Evolutionary conservation across 2,113 vertebrate species (phyloP), one percentile per base, ranked within the genome.

Genomic region (Myanophis thanlyinensis): DNA sequence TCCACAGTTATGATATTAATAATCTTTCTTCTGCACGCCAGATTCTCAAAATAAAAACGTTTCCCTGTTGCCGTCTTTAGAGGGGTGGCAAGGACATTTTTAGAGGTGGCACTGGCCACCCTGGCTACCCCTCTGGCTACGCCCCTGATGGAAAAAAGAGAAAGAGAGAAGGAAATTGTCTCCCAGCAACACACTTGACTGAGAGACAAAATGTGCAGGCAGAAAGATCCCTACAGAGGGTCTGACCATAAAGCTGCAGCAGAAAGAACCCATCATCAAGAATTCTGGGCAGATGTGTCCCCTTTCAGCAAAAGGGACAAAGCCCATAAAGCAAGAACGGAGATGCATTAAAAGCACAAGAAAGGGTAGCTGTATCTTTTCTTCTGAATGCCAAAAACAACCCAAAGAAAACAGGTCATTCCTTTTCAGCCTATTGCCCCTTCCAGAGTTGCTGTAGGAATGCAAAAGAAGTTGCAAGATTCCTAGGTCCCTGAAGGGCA

Each of bases 231-330:
- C 2, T 49, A 23, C 52, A 87, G 86, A 44, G 49, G 49, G 48
- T 51, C 49, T 80, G 59, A 30, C 86, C 87, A 48, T 62, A 80
- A 30, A 53, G 91, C 25, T 90, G 88, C 88, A 12, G 53, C 53
- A 47, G n/a, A 27, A 90, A 86, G 30, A 15, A 40, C 2, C 13
- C 7, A 15, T 46, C 53, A 93, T 93, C 88, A 90, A 59, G 80
- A 85, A 90, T 90, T 93, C 92, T 30, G 88, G 80, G 88, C 88
- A 90, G 80, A 46, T 86, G n/a, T 25, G 53, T 47, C 92, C 92
- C 88, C 73, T 85, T 93, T 90, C 22, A 51, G 88, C 47, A 89
- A 54, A 84, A 85, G n/a, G n/a, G 88, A 62, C 88, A 51, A 35
- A 62, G 92, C 35, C 80, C 92, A 62, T 90, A 90, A 59, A 90